Conservation (phyloP, 2,888 invertebrate genomes). For the Shargacucullia verbasci region DNA sequence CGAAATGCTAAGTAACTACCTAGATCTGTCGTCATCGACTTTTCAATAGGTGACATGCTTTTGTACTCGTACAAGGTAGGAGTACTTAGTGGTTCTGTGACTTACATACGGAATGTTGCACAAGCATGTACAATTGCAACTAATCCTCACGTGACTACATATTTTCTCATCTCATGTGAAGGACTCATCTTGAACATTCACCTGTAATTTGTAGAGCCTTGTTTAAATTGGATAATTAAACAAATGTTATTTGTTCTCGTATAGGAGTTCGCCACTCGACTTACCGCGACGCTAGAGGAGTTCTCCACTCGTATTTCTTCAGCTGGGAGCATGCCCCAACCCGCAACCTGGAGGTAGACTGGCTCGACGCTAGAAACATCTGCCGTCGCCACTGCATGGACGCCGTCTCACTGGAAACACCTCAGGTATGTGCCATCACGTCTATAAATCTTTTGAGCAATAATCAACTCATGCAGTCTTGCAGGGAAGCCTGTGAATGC, state of each 20-base stretch:
- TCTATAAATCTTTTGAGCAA: background rate
- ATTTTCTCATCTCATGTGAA: background rate
- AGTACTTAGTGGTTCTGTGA: slow-evolving; percentile 58
- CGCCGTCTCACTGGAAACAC: slow-evolving; percentile 96
- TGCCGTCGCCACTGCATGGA: slow-evolving; percentile 98
- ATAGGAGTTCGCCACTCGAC: slow-evolving; percentile 96
- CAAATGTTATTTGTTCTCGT: slow-evolving; percentile 9
- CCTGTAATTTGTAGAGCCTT: background rate
- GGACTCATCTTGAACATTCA: background rate
- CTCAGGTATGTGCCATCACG: slow-evolving; percentile 88
- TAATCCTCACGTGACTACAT: background rate
- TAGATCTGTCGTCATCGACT: slow-evolving; percentile 69
- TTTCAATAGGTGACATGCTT: slow-evolving; percentile 66
- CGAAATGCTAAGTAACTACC: slow-evolving; percentile 68
- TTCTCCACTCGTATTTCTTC: slow-evolving; percentile 97
- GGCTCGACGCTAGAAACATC: slow-evolving; percentile 97
- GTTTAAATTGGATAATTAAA: no score
- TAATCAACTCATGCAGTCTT: background rate
- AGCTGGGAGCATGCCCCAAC: slow-evolving; percentile 97
- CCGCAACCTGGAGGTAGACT: slow-evolving; percentile 95
- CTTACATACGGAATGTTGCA: slow-evolving; percentile 48
- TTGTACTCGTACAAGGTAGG: slow-evolving; percentile 58
- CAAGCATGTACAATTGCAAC: slow-evolving; percentile 17
- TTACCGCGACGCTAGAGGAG: slow-evolving; percentile 96
- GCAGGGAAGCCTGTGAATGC: background rate